Conservation (phyloP, 2,888 invertebrate genomes). For the Zaprionus lineosus region DNA sequence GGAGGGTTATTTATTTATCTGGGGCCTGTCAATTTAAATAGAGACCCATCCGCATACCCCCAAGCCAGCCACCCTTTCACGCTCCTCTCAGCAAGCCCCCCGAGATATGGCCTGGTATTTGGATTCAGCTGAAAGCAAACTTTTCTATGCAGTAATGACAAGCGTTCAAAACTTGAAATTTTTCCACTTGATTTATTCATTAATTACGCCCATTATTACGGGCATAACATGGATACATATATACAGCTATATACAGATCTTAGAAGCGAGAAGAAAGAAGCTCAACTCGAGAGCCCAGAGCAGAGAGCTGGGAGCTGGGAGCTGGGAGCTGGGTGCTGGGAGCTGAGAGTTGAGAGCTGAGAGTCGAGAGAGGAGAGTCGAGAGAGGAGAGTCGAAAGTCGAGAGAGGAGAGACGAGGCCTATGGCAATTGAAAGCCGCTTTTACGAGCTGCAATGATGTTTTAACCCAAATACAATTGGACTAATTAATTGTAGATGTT, state of each 20-base stretch:
- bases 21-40: conserved; percentile 16
- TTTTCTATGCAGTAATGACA: conserved; percentile 1
- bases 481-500: conserved; percentile 29
- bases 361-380: no score
- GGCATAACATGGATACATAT: conserved; percentile 7
- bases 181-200: conserved; percentile 62
- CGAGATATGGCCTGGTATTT: conserved; percentile 3
- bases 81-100: no score
- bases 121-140: conserved; percentile 7
- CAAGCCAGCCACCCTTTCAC: no score
- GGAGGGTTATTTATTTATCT: no score
- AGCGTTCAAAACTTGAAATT: conserved; percentile 46
- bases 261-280: not conserved
- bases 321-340: no score
- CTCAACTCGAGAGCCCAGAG: no score
- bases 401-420: no score
- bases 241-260: conserved; percentile 10
- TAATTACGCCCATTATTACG: conserved; percentile 38
- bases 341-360: no score
- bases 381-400: no score
- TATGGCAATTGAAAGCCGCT: conserved; percentile 15
- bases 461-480: conserved; percentile 37
- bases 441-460: conserved; percentile 38
- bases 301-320: no score
- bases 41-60: no score